These are phyloP conservation scores for Mesoligia furuncula DNA, from an alignment of 2,888 invertebrate genomes.

Conservation along the genomic window DNA sequence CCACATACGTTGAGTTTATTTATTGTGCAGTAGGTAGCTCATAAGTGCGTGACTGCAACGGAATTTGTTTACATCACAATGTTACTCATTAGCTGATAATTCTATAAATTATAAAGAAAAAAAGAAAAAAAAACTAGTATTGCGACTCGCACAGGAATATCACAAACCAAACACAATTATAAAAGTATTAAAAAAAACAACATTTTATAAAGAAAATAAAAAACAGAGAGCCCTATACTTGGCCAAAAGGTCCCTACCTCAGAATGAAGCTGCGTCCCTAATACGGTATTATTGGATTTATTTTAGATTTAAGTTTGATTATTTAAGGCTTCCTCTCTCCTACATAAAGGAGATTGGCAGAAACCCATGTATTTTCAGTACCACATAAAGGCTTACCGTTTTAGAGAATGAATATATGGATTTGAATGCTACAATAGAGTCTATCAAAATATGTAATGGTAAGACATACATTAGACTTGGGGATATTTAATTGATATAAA, in stretches of 20 bases:
- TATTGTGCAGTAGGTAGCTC: background rate
- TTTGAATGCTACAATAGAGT: too few relatives aligned
- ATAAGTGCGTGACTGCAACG: conserved; percentile 2
- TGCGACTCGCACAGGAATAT: background rate
- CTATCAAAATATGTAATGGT: too few relatives aligned
- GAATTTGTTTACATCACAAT: background rate
- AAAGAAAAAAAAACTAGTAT: background rate
- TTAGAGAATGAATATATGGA: too few relatives aligned
- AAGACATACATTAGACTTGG: too few relatives aligned
- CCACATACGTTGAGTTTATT: conserved; percentile 12
- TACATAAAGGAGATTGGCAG: too few relatives aligned
- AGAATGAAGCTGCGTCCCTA: background rate
- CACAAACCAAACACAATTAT: background rate
- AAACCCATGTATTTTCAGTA: too few relatives aligned
- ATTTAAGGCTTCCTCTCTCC: too few relatives aligned
- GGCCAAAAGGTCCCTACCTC: background rate
- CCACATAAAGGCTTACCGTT: too few relatives aligned
- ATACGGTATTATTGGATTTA: too few relatives aligned
- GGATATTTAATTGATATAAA: too few relatives aligned
- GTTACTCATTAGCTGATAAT: background rate
- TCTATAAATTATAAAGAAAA: background rate
- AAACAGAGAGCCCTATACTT: background rate
- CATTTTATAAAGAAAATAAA: background rate
- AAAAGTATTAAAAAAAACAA: too few relatives aligned
- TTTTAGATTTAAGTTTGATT: too few relatives aligned